Conservation (phyloP, 2,113 vertebrate species). For the Sialia sialis region DNA sequence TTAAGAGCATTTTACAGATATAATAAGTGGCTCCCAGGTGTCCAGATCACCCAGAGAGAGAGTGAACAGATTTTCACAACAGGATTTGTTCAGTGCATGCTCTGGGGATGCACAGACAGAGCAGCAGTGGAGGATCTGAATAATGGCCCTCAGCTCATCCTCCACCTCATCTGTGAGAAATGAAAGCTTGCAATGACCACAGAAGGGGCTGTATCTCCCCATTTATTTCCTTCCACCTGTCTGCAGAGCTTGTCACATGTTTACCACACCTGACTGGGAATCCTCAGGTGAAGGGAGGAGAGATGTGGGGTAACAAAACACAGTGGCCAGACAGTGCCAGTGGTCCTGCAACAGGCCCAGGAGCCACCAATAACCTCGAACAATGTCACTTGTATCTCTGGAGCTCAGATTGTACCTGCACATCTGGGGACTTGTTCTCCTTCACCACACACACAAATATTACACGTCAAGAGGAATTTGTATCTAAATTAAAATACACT, state of each 20-base stretch:
- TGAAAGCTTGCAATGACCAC: neutral
- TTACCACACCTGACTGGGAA: neutral
- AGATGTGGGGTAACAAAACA: neutral
- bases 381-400: neutral
- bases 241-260: neutral
- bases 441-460: neutral
- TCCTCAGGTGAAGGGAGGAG: neutral
- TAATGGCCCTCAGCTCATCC: neutral
- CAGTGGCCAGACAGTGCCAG: neutral
- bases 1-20: neutral
- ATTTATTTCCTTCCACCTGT: neutral
- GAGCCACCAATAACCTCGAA: neutral
- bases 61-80: neutral
- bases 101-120: slow-evolving; percentile 6
- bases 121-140: neutral
- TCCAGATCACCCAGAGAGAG: neutral
- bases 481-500: neutral
- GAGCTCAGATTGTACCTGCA: neutral
- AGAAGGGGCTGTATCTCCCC: neutral
- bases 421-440: accelerated
- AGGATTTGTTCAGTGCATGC: slow-evolving; percentile 54
- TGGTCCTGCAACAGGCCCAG: neutral
- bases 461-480: accelerated
- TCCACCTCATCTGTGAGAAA: neutral
- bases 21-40: too few relatives aligned